These are phyloP conservation scores for Sapajus apella DNA, from an alignment of 2,113 vertebrate species.

Conservation along the genomic window DNA sequence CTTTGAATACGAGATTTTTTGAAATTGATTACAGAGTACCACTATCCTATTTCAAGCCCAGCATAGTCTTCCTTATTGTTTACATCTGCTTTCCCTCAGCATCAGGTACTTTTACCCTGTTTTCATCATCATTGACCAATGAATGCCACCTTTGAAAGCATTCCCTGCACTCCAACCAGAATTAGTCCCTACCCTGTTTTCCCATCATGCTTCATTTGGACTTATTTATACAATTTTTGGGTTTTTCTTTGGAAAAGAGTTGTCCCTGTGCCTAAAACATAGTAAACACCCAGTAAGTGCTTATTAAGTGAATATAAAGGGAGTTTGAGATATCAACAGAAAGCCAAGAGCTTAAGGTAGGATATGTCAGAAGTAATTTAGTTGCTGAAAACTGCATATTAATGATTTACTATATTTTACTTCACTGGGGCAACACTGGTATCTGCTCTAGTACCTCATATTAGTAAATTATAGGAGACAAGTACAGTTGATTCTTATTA, in stretches of 20 bases:
- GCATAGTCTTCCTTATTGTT: background rate
- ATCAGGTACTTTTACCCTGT: background rate
- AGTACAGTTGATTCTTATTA: background rate
- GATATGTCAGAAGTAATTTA: background rate
- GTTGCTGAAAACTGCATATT: background rate
- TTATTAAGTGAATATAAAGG: background rate
- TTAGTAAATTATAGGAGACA: background rate
- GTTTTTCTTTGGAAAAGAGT: background rate
- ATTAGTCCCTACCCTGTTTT: conserved; percentile 13
- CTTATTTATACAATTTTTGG: background rate
- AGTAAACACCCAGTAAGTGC: background rate
- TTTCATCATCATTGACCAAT: background rate
- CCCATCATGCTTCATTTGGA: background rate
- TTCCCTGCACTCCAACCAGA: background rate
- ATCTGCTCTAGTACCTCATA: background rate
- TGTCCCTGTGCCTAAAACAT: background rate
- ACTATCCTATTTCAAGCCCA: background rate
- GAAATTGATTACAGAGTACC: background rate
- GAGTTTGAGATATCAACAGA: background rate
- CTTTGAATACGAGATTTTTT: background rate
- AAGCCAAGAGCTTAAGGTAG: background rate
- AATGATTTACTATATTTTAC: background rate
- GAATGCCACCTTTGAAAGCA: background rate
- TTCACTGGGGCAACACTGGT: background rate
- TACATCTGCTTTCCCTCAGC: background rate